Evolutionary conservation across 2,113 vertebrate genomes (phyloP).

Genomic region (Burhinus bistriatus): DNA sequence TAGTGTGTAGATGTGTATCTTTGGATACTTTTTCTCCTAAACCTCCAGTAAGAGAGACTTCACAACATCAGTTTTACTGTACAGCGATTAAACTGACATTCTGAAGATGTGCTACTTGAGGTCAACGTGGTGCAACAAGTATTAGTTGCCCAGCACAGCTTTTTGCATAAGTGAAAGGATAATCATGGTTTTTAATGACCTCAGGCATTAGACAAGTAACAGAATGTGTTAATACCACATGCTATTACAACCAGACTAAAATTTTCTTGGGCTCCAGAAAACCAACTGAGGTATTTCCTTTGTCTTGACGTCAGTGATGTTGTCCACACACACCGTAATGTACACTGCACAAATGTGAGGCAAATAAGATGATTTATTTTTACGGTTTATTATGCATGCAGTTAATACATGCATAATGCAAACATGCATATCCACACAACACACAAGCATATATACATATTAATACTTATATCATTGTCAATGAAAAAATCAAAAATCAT

Average conservation of each 20-base stretch:
- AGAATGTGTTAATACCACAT: constrained; percentile 19
- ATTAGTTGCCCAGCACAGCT: neutral
- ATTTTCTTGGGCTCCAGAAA: neutral
- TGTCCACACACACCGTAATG: neutral
- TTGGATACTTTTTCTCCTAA: neutral
- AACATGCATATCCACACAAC: neutral
- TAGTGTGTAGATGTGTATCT: neutral
- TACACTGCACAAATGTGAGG: neutral
- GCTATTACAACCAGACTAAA: neutral
- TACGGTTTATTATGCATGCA: constrained; percentile 24
- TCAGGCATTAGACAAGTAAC: neutral
- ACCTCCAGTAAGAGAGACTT: neutral
- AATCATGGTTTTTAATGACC: constrained; percentile 25
- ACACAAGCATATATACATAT: neutral
- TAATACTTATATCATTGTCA: neutral
- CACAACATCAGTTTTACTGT: neutral
- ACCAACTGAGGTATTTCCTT: neutral
- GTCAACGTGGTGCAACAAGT: constrained; percentile 32
- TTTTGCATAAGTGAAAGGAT: neutral
- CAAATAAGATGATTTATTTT: constrained; percentile 23
- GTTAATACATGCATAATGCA: constrained; percentile 43
- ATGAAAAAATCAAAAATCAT: neutral
- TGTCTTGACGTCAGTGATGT: neutral
- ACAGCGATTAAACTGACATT: neutral
- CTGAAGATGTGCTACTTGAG: constrained; percentile 14